These are phyloP conservation scores for Drosophila santomea DNA, from an alignment of 1,140 invertebrate species.

Conservation along the genomic window DNA sequence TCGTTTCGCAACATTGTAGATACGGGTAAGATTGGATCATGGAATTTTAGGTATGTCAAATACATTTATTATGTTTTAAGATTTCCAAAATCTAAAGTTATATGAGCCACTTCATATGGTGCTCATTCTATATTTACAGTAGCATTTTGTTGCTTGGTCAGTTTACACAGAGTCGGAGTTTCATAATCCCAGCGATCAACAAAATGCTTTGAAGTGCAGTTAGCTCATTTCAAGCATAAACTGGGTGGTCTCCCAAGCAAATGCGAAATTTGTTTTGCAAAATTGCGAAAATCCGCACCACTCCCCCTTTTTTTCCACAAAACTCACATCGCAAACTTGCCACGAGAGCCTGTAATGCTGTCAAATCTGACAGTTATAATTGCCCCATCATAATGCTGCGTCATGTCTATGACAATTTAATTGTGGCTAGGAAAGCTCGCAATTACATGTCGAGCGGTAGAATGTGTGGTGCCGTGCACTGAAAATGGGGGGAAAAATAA, in stretches of 20 bases:
- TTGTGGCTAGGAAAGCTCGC: conserved; percentile 79
- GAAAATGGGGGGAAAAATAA: conserved; percentile 21
- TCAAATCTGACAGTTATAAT: conserved; percentile 78
- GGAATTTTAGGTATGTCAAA: not conserved
- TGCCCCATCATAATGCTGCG: conserved; percentile 77
- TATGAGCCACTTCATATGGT: not conserved
- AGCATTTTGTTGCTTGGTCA: not conserved
- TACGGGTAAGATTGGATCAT: not conserved
- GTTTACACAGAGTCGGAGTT: too few species aligned
- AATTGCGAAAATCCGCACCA: conserved; percentile 21
- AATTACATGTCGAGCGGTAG: conserved; percentile 64
- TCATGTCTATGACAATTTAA: conserved; percentile 82
- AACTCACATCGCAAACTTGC: conserved; percentile 34
- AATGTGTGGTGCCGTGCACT: conserved; percentile 8
- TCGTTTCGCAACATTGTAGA: conserved; percentile 49
- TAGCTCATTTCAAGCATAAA: not conserved
- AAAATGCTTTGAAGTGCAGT: conserved; percentile 4
- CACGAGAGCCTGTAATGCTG: conserved; percentile 52
- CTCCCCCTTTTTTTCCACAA: conserved; percentile 9
- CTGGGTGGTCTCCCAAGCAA: conserved; percentile 33
- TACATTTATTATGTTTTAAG: not conserved
- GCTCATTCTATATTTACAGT: not conserved
- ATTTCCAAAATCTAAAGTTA: too few species aligned
- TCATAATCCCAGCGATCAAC: not conserved
- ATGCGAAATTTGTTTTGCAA: conserved; percentile 27